Percentiles rank a stretch among this genome's conserved stretches.
phyloP scores from a whole-genome alignment of 2,888 invertebrate species.

The Brenthis daphne region DNA sequence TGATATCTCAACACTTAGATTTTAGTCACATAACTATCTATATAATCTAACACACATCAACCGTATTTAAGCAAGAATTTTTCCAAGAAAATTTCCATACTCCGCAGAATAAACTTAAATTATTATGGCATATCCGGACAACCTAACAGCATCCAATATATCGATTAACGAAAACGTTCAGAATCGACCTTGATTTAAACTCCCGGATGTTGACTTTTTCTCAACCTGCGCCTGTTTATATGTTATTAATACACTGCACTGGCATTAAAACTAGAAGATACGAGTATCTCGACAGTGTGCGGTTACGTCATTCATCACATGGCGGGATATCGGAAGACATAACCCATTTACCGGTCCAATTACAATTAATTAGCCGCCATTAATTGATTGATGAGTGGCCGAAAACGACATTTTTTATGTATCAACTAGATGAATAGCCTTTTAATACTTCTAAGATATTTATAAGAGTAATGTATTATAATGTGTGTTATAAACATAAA shows the following conservation, averaged over 20 bases:
- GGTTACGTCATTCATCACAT: conserved; percentile 24
- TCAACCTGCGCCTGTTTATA: conserved; percentile 35
- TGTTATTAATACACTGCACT: conserved; percentile 37
- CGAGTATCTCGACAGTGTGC: conserved; percentile 19
- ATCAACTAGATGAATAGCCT: neutral
- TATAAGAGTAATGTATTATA: no score
- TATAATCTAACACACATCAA: no score
- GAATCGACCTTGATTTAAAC: conserved; percentile 31
- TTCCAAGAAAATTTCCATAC: no score
- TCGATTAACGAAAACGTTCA: conserved; percentile 14
- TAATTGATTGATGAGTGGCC: conserved; percentile 12
- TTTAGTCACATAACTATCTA: no score
- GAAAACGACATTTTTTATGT: neutral
- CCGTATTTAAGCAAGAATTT: no score
- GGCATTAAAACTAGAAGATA: conserved; percentile 27
- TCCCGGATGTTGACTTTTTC: conserved; percentile 40
- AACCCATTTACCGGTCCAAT: conserved; percentile 16
- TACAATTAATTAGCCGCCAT: conserved; percentile 22
- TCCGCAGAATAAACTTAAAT: neutral
- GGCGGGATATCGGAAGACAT: conserved; percentile 12
- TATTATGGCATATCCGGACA: conserved; percentile 5
- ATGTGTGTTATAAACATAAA: no score
- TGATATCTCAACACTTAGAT: no score
- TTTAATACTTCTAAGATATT: neutral
- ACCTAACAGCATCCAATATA: conserved; percentile 2